These are phyloP conservation scores for Germaria angustata DNA, from an alignment of 2,888 invertebrate genomes.

Conservation along the genomic window DNA sequence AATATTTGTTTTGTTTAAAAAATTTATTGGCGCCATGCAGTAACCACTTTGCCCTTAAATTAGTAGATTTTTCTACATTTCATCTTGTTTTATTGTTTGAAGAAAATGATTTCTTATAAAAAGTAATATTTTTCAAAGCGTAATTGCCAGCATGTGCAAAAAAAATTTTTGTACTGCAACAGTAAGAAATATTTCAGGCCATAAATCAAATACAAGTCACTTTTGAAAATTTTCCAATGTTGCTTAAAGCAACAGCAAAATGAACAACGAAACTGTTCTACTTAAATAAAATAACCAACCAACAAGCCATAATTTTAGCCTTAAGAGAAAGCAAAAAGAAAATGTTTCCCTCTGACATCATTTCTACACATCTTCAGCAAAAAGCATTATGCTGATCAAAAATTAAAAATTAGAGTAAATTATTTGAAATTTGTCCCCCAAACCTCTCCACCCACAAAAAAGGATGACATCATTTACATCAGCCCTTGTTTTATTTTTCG, in stretches of 20 bases:
- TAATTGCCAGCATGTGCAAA: background rate
- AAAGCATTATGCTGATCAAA: background rate
- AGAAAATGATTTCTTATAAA: no score
- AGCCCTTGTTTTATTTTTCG: background rate
- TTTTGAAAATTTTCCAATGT: conserved; percentile 48
- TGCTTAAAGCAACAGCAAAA: conserved; percentile 27
- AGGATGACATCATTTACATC: conserved; percentile 7
- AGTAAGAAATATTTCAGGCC: conserved; percentile 19
- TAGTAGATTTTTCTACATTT: no score
- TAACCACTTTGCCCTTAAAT: no score
- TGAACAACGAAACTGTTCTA: background rate
- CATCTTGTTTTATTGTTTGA: no score
- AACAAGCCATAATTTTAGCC: background rate
- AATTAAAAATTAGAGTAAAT: background rate
- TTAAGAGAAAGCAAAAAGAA: background rate
- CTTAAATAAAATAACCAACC: background rate
- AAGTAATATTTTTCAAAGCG: no score
- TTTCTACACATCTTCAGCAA: background rate
- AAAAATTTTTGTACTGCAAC: background rate
- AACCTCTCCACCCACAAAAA: background rate
- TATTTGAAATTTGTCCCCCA: no score
- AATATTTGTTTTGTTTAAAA: no score
- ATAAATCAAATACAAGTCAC: conserved; percentile 50
- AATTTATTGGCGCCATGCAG: no score
- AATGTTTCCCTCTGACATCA: conserved; percentile 9